Evolutionary conservation across 2,797 vertebrate genomes (phyloP), one percentile per base, ranked within the genome.

Genomic region (Taeniopygia guttata): DNA sequence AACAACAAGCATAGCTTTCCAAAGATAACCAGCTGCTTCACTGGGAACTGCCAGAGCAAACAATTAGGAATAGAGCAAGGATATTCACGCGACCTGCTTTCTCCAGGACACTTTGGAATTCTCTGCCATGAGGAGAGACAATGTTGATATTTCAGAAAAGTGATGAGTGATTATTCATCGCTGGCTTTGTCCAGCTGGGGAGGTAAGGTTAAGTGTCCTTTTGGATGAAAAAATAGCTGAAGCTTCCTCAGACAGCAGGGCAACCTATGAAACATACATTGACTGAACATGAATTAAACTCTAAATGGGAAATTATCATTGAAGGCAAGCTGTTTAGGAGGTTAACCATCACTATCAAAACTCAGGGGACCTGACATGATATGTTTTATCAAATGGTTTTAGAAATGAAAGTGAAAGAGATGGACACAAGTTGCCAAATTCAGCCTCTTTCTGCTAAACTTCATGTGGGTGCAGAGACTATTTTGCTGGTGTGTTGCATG

Each of bases 1-100:
- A 93, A 81, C 86, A 92, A 87, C 89, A 93, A 73, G 49, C 69
- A 69, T 3, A 90, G 69, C 73, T 90, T 93, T 96, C 93, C 95
- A 86, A 95, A 96, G 92, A 94, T 79, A 96, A 73, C 87, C 94
- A 93, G 87, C 82, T 95, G 79, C 82, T 89, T 92, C 80, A 67
- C 27, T 92, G 66, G 43, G 56, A 93, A 69, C 87, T 84, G 91
- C 92, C 94, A 93, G 94, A 96, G 73, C 79, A 95, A 96, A 95
- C 87, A 93, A 89, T 36, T 67, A 84, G 59, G 54, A 86, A 82
- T 81, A 93, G 73, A 84, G 73, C 38, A 78, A 84, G 67, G 42
- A 52, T 89, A 62, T 93, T 94, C 89, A 93, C 79, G 93, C 0
- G 34, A 64, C 13, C 63, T 87, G 29, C 63, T 86, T 91, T 87